Conservation (phyloP, 2,113 vertebrate genomes). For the Bathybates hornii region DNA sequence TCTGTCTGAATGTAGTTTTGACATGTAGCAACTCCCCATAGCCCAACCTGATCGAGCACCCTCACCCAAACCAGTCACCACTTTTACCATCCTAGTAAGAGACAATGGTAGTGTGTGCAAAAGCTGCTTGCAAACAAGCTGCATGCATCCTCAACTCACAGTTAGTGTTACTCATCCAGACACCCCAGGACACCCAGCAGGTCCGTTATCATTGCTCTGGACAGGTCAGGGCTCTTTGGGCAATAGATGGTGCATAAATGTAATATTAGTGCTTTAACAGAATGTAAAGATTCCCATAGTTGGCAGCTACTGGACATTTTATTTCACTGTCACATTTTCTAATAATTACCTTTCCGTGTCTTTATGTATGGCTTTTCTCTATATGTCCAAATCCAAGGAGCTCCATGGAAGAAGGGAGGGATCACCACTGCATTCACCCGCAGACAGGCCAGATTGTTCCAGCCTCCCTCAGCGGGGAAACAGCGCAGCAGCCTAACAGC, state of each 20-base stretch:
- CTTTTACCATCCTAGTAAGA: background rate
- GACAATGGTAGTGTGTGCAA: background rate
- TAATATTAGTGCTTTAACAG: background rate
- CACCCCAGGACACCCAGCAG: background rate
- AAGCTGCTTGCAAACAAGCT: background rate
- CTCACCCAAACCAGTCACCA: background rate
- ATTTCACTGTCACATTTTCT: background rate
- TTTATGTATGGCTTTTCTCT: conserved; percentile 26
- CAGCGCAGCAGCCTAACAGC: conserved; percentile 11
- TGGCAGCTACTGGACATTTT: background rate
- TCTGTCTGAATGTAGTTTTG: background rate
- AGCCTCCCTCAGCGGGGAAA: conserved; percentile 56
- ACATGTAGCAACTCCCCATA: background rate
- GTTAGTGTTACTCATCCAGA: background rate
- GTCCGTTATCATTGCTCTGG: background rate
- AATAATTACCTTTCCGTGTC: background rate
- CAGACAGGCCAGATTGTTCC: conserved; percentile 62
- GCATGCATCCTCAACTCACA: background rate
- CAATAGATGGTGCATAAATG: background rate
- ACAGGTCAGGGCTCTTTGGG: background rate
- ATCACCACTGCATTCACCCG: conserved; percentile 42
- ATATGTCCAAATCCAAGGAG: conserved; percentile 52
- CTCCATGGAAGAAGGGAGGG: conserved; percentile 50
- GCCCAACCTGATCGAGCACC: background rate
- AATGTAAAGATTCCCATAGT: background rate